Evolutionary conservation across 2,113 vertebrate genomes (phyloP), one percentile per base, ranked within the genome.

Genomic region (Brienomyrus longianalis): DNA sequence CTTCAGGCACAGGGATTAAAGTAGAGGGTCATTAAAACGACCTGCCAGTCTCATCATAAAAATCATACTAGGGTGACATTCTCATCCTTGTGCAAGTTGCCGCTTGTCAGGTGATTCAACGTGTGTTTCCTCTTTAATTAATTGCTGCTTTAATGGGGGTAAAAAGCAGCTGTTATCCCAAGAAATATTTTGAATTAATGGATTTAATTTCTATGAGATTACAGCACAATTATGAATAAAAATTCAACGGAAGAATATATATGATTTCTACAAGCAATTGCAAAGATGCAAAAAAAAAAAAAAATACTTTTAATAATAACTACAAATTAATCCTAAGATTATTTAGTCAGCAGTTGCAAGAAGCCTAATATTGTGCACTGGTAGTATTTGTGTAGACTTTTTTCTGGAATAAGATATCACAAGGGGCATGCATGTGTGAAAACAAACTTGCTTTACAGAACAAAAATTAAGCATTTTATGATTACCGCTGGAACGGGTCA

Each of bases 121-220:
- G 52, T 74, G 23, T 31, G 62, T 66, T 74, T 43, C 47, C 88
- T 70, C 66, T 9, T 50, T 43, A 88, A 88, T 88, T 88, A 88
- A 77, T 77, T 88, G 56, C 87, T 47, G 39, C 17, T 43, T 88
- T 70, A 77, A 88, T 88, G 88, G 77, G 66, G 43, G 27, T 50
- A 11, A 31, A 88, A 74, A 88, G 59, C 11, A 31, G 59, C 43
- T 11, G 47, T 50, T 85, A 43, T 88, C 47, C 87, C 45, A 35
- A 43, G 62, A 77, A 50, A 88, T 88, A 66, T 88, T 45, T 88
- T 35, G 27, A 83, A 39, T 45, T 31, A 83, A 70, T 54, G 77
- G 48, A 83, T 83, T 48, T 83, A 43, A 54, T 21, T 50, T 83
- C 39, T 27, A 84, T 31, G 35, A 43, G 31, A 80, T 80, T 80